Percentiles rank a stretch among this genome's conserved stretches.
Evolutionary conservation across 2,888 invertebrate genomes (phyloP).

Genomic region (Trilocha varians): DNA sequence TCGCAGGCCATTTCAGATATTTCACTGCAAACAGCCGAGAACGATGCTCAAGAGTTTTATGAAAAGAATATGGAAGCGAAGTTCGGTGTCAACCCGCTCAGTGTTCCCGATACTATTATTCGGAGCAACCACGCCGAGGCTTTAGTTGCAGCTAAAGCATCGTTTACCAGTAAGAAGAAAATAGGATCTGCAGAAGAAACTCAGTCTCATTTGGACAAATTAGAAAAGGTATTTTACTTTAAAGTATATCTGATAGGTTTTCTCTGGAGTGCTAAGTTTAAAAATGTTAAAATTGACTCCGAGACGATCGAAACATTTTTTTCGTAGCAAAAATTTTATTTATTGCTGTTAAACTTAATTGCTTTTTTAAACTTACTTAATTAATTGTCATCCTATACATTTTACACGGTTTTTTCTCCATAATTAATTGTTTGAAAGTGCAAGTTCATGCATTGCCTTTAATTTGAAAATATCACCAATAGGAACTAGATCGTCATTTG

Average conservation of each 20-base stretch:
- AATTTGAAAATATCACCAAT: background rate
- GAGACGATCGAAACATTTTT: no score
- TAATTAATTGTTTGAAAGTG: background rate
- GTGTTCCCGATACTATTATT: conserved; percentile 8
- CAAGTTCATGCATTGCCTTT: background rate
- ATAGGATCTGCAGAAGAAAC: conserved; percentile 6
- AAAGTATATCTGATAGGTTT: no score
- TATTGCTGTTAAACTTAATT: no score
- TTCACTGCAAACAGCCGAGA: conserved; percentile 8
- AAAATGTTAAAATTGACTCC: no score
- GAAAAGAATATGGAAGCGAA: conserved; percentile 9
- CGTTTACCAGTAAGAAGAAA: conserved; percentile 9
- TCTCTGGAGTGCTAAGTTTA: no score
- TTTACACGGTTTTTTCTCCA: background rate
- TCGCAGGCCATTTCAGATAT: conserved; percentile 9
- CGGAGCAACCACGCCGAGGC: conserved; percentile 5
- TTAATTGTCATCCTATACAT: no score
- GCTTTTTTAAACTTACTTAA: no score
- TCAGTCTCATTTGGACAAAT: background rate
- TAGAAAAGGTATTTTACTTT: background rate
- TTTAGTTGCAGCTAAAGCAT: conserved; percentile 2
- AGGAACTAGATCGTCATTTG: conserved; percentile 6
- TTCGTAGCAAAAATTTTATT: no score
- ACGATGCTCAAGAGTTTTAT: conserved; percentile 8
- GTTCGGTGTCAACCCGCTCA: conserved; percentile 8